Evolutionary conservation across 2,113 vertebrate species (phyloP).

Genomic region (Beaufortia kweichowensis): DNA sequence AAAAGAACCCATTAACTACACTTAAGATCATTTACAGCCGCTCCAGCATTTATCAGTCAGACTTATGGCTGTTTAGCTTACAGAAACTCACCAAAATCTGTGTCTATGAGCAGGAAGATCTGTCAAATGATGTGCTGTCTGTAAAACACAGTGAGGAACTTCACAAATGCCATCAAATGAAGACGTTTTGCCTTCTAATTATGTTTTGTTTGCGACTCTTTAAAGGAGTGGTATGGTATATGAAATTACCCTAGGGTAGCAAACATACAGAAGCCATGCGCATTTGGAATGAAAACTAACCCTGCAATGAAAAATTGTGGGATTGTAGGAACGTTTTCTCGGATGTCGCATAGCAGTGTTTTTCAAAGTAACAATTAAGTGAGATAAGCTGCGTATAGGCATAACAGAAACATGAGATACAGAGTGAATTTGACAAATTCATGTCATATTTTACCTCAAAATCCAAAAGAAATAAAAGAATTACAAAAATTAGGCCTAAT

Average conservation of each 20-base stretch:
- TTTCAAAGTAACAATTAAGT: background rate
- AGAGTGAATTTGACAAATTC: too few species aligned
- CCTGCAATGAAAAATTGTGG: background rate
- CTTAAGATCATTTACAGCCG: conserved; percentile 51
- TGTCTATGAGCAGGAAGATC: conserved; percentile 23
- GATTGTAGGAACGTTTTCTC: background rate
- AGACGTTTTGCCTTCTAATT: conserved; percentile 34
- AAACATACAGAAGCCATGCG: background rate
- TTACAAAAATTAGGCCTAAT: too few species aligned
- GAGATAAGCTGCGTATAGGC: background rate
- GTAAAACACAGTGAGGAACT: background rate
- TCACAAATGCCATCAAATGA: conserved; percentile 20
- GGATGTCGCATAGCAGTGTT: background rate
- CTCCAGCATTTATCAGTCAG: conserved; percentile 49
- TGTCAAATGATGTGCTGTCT: conserved; percentile 11
- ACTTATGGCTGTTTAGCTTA: conserved; percentile 28
- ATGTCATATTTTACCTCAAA: background rate
- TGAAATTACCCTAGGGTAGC: conserved; percentile 2
- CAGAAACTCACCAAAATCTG: conserved; percentile 22
- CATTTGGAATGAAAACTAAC: background rate
- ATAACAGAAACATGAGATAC: background rate
- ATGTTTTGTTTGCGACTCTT: conserved; percentile 17
- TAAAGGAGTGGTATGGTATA: background rate
- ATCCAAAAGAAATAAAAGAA: too few species aligned
- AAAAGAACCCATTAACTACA: conserved; percentile 58